Evolutionary conservation across 2,113 vertebrate genomes (phyloP), one percentile per base, ranked within the genome.

Genomic region (Melospiza melodia): DNA sequence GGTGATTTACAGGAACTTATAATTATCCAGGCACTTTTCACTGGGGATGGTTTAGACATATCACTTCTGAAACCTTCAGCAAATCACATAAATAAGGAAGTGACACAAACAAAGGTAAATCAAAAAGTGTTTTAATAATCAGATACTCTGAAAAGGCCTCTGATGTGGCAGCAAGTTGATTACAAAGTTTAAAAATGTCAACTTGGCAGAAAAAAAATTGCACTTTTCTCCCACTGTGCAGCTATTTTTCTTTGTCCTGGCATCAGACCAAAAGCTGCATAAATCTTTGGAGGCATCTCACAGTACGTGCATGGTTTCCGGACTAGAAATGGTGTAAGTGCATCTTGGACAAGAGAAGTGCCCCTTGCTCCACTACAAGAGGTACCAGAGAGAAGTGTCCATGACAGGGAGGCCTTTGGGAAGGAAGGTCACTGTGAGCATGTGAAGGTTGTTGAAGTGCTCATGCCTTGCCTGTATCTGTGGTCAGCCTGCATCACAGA

Each of bases 81-180:
- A 94, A 94, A 96, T 88, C 54, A 81, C 28, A 75, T 39, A 30
- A 96, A 65, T 27, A 85, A 27, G 41, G 76, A 89, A 57, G 58
- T 79, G 68, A 58, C n/a, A 66, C 19, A 84, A 78, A 75, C 24
- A 88, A 78, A 81, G 83, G 22, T 84, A 90, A 84, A 82, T 57
- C 12, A 27, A 75, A 82, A 63, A 44, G 25, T 82, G 44, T 77
- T 94, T 80, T 90, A 82, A 51, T 84, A 85, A 69, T 87, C 71
- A 75, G 68, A 72, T 59, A 52, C 61, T 77, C 18, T 63, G 82
- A 86, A 84, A 84, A 90, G 41, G 54, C 37, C 57, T 92, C 54
- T 2, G 7, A 78, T n/a, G 24, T 6, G 22, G 23, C 54, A 84
- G 65, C 83, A 87, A 92, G 49, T 39, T 90, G 66, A 87, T 78